Evolutionary conservation across 2,888 invertebrate species (phyloP).

Genomic region (Apamea monoglypha): DNA sequence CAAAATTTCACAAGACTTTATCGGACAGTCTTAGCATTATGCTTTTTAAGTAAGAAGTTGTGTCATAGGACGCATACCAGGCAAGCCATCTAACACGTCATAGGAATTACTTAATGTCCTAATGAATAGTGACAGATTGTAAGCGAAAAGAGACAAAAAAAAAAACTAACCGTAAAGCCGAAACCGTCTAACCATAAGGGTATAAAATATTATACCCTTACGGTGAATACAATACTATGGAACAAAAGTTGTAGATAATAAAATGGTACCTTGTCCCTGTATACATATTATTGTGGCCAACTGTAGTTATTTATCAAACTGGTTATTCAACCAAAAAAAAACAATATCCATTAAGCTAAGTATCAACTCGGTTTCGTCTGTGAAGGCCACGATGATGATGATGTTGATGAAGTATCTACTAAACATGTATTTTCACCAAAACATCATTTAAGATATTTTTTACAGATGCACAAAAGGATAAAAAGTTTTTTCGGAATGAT

Average conservation of each 20-base stretch:
- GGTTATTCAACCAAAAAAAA: neutral
- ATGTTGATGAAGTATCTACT: neutral
- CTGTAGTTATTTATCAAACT: neutral
- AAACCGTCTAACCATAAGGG: no score
- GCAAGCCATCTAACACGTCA: no score
- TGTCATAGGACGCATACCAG: no score
- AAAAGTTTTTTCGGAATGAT: constrained; percentile 42
- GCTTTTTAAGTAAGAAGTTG: no score
- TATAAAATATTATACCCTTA: no score
- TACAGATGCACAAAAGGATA: constrained; percentile 27
- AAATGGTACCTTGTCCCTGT: neutral
- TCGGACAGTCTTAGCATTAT: no score
- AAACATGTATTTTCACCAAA: neutral
- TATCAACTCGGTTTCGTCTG: neutral
- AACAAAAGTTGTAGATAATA: neutral
- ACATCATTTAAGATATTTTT: neutral
- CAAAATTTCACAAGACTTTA: no score
- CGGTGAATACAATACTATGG: neutral
- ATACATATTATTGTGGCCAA: neutral
- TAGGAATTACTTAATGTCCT: no score
- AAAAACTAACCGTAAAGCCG: no score
- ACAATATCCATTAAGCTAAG: neutral
- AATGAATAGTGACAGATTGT: no score
- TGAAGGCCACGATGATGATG: neutral
- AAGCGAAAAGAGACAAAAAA: no score